A percentile compares a stretch with the other conserved stretches of the same genome.
Evolutionary conservation across 2,113 vertebrate species (phyloP).

Genomic region (Notarius quadriscutis): DNA sequence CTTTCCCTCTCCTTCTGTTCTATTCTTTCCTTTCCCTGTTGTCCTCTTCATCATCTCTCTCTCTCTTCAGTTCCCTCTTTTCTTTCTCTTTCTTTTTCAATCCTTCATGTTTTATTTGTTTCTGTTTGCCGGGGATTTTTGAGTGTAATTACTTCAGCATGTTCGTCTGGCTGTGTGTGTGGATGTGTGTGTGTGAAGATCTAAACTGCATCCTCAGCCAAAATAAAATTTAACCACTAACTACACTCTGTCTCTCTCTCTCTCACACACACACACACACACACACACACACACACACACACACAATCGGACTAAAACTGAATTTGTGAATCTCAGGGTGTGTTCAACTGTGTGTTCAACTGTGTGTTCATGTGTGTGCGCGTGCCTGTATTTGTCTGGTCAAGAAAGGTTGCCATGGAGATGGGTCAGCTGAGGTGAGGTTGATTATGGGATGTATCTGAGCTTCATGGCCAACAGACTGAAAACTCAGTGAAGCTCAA

Average conservation of each 20-base stretch:
- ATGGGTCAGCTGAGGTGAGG: constrained; percentile 50
- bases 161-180: constrained; percentile 32
- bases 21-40: background rate
- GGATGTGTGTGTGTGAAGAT: constrained; percentile 18
- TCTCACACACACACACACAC: constrained; percentile 22
- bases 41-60: background rate
- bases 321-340: background rate
- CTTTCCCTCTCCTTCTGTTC: background rate
- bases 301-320: background rate
- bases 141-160: constrained; percentile 51
- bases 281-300: constrained; percentile 17
- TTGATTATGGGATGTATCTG: constrained; percentile 55
- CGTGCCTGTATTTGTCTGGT: constrained; percentile 11
- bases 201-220: background rate
- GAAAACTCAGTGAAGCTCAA: constrained; percentile 50
- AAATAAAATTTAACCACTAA: constrained; percentile 15
- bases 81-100: constrained; percentile 11
- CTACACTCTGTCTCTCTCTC: background rate
- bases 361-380: constrained; percentile 6
- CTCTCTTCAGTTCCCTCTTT: constrained; percentile 1
- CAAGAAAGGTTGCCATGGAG: constrained; percentile 35
- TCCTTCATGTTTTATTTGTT: constrained; percentile 9
- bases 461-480: constrained; percentile 39
- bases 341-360: background rate
- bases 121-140: constrained; percentile 17